These are phyloP conservation scores for Disparrhopalites patrizii DNA, from an alignment of 2,888 invertebrate species.

Conservation along the genomic window DNA sequence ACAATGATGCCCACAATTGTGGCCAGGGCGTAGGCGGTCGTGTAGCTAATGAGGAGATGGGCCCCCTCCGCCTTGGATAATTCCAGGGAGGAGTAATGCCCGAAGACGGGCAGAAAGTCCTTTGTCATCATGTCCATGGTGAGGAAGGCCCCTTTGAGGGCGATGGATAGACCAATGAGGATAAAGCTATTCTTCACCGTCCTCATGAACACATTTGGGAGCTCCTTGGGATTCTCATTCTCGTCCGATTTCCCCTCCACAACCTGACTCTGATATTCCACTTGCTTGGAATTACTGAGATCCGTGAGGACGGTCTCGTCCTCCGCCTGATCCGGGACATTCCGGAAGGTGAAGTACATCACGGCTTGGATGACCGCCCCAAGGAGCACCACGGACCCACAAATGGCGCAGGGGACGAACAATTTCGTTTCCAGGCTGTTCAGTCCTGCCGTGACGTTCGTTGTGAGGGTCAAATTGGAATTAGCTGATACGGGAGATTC, in stretches of 20 bases:
- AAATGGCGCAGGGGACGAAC: conserved; percentile 11
- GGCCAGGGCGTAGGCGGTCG: conserved; percentile 26
- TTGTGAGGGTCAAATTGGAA: not conserved
- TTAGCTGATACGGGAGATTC: not conserved
- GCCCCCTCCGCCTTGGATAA: conserved; percentile 32
- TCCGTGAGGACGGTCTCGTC: not conserved
- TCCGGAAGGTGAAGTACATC: not conserved
- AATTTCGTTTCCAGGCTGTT: not conserved
- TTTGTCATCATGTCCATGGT: conserved; percentile 15
- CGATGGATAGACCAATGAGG: conserved; percentile 2
- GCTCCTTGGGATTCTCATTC: not conserved
- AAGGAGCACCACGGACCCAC: conserved; percentile 7
- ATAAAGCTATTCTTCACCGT: not conserved
- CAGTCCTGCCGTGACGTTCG: not conserved
- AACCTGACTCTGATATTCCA: not conserved
- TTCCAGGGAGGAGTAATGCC: conserved; percentile 24
- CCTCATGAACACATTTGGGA: not conserved
- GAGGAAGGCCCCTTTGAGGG: conserved; percentile 11
- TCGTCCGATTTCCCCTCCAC: too few relatives aligned
- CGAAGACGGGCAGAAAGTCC: conserved; percentile 35
- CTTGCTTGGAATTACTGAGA: not conserved
- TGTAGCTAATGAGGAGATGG: conserved; percentile 21
- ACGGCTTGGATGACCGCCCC: conserved; percentile 9
- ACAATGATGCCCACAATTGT: conserved; percentile 29
- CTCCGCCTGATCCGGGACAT: not conserved